Evolutionary conservation across 2,113 vertebrate genomes (phyloP).

Genomic region (Aviceda subcristata): DNA sequence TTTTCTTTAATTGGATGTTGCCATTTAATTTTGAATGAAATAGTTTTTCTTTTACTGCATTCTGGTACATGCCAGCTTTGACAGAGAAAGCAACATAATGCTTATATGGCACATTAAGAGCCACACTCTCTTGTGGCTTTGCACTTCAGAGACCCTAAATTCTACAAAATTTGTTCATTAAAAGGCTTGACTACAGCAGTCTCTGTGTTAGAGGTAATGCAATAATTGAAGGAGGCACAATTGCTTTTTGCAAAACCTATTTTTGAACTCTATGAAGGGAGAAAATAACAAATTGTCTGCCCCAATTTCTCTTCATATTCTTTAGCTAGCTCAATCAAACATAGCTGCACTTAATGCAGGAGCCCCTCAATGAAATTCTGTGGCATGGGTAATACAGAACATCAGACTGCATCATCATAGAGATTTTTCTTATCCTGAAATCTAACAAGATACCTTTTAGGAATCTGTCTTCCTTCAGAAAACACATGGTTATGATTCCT

Average conservation of each 20-base stretch:
- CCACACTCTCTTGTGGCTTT: conserved; percentile 19
- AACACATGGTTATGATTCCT: not conserved
- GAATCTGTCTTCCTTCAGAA: not conserved
- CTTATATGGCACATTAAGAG: conserved; percentile 25
- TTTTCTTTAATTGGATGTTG: conserved; percentile 38
- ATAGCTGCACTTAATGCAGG: not conserved
- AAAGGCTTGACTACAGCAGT: conserved; percentile 2
- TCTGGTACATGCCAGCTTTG: conserved; percentile 40
- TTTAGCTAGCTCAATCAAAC: conserved; percentile 2
- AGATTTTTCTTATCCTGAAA: not conserved
- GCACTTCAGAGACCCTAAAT: conserved; percentile 40
- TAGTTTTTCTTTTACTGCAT: conserved; percentile 49
- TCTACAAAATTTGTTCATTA: conserved; percentile 51
- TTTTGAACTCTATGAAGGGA: conserved; percentile 2
- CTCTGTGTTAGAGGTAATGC: not conserved
- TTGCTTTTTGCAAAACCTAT: conserved; percentile 19
- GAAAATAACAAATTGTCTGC: conserved; percentile 10
- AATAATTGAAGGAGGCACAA: conserved; percentile 35
- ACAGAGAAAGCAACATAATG: conserved; percentile 36
- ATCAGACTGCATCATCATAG: not conserved
- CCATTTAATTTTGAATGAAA: conserved; percentile 54
- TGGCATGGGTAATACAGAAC: not conserved
- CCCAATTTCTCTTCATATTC: not conserved
- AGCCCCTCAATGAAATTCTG: not conserved
- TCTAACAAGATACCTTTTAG: not conserved